A percentile compares a stretch with the other conserved stretches of the same genome.
phyloP scores from a whole-genome alignment of 2,888 invertebrate genomes.

The Limenitis camilla region DNA sequence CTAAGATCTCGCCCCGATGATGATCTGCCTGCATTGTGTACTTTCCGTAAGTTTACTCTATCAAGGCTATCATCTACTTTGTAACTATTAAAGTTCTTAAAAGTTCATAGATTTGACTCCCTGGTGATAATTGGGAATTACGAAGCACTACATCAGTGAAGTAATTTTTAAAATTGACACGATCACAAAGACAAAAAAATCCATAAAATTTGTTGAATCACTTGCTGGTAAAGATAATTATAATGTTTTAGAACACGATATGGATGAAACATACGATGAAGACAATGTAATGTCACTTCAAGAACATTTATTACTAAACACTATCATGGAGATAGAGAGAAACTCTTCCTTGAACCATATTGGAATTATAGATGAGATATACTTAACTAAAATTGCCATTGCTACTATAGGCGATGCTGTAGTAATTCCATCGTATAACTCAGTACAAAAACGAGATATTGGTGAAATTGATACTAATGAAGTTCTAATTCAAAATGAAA shows the following conservation, averaged over 20 bases:
- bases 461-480: constrained; percentile 22
- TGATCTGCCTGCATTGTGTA: constrained; percentile 38
- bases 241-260: constrained; percentile 40
- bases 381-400: constrained; percentile 49
- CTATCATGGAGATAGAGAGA: constrained; percentile 48
- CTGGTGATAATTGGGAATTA: no score
- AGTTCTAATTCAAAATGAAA: background rate
- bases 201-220: no score
- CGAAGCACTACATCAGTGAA: no score
- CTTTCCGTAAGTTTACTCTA: constrained; percentile 44
- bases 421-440: constrained; percentile 32
- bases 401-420: constrained; percentile 38
- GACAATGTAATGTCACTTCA: constrained; percentile 40
- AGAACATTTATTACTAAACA: constrained; percentile 45
- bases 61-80: background rate
- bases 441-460: constrained; percentile 41
- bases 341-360: constrained; percentile 39
- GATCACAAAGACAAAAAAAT: no score
- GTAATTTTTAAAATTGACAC: no score
- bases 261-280: constrained; percentile 33
- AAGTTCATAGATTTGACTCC: background rate
- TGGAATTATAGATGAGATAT: constrained; percentile 51
- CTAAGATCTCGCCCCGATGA: constrained; percentile 36
- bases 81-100: background rate
- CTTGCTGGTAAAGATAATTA: background rate